phyloP scores from a whole-genome alignment of 1,140 invertebrate genomes.

The Papilio polytes region DNA sequence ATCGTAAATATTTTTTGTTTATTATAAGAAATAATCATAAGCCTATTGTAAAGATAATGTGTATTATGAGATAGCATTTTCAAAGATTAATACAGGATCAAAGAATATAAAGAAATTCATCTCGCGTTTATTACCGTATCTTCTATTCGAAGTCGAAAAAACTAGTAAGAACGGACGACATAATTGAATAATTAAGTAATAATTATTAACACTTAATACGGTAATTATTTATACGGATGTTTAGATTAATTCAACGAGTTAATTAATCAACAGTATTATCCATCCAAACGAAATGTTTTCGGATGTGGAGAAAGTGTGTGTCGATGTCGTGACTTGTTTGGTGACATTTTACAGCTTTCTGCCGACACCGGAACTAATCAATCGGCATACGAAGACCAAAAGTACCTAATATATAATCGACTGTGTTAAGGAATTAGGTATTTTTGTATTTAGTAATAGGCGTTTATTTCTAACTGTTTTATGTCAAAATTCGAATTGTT shows the following conservation, averaged over 20 bases:
- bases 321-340: background rate
- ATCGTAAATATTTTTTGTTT: background rate
- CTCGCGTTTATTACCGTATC: background rate
- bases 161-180: background rate
- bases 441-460: background rate
- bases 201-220: background rate
- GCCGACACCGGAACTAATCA: constrained; percentile 12
- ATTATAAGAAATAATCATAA: constrained; percentile 5
- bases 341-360: constrained; percentile 1
- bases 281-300: background rate
- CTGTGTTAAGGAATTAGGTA: background rate
- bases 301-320: background rate
- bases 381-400: background rate
- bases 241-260: constrained; percentile 3
- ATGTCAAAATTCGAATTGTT: too few species aligned
- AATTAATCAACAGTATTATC: background rate
- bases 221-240: background rate
- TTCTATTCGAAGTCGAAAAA: background rate
- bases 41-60: background rate
- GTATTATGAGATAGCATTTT: constrained; percentile 3
- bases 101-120: background rate
- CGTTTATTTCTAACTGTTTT: too few species aligned
- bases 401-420: background rate
- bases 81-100: background rate
- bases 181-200: background rate